Evolutionary conservation across 1,140 invertebrate genomes (phyloP).

Genomic region (Ceratosolen solmsi): DNA sequence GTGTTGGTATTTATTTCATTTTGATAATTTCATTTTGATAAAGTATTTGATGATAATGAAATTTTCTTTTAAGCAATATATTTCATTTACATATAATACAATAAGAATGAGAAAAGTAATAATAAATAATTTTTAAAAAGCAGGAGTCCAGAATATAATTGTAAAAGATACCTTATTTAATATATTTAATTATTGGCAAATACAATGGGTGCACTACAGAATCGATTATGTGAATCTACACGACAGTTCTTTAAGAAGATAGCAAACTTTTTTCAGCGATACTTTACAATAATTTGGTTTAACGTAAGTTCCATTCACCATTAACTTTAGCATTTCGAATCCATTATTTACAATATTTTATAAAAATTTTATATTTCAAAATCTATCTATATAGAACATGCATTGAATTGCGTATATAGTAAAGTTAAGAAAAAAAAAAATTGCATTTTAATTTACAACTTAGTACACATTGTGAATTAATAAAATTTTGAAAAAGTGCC

Average conservation of each 20-base stretch:
- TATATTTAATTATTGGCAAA: conserved; percentile 5
- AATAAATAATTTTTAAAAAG: neutral
- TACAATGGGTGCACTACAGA: conserved; percentile 43
- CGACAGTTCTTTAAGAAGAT: conserved; percentile 56
- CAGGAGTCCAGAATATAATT: neutral
- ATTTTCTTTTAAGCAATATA: conserved; percentile 40
- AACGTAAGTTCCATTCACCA: conserved; percentile 61
- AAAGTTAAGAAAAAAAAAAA: no score
- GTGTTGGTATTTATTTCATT: neutral
- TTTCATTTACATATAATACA: neutral
- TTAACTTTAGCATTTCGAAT: neutral
- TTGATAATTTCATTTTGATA: no score
- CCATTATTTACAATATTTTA: neutral
- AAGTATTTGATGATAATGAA: no score
- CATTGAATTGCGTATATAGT: no score
- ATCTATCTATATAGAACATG: no score
- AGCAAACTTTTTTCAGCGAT: conserved; percentile 57
- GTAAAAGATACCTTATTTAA: neutral
- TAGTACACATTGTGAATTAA: no score
- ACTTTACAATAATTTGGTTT: conserved; percentile 55
- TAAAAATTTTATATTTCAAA: no score
- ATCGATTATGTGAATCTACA: conserved; percentile 41
- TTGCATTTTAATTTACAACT: no score
- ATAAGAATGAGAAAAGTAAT: conserved; percentile 17
- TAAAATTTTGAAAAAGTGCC: no score